Conservation (phyloP, 2,888 invertebrate genomes). For the Piscicola geometra region DNA sequence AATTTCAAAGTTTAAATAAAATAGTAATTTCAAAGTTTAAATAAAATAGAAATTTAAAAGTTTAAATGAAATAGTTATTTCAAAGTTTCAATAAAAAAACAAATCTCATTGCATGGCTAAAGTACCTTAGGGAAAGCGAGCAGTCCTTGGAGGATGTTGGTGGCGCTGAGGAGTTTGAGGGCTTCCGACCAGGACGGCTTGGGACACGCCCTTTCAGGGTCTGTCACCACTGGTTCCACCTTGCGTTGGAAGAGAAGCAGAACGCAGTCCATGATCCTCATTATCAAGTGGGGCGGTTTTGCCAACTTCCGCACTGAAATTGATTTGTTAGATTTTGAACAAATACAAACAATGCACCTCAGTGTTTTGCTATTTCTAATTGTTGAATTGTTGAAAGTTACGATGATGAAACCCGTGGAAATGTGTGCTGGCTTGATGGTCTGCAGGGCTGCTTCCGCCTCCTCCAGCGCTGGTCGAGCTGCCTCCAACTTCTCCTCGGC, state of each 20-base stretch:
- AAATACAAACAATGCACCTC: too few species aligned
- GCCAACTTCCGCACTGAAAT: conserved; percentile 52
- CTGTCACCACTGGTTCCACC: conserved; percentile 47
- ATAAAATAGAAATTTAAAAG: too few species aligned
- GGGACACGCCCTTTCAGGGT: conserved; percentile 50
- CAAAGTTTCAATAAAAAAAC: too few species aligned
- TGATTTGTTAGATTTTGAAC: too few species aligned
- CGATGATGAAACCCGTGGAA: conserved; percentile 49
- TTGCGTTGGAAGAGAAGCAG: conserved; percentile 53
- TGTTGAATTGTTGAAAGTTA: neutral
- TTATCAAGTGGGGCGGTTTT: conserved; percentile 56
- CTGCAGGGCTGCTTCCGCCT: conserved; percentile 59
- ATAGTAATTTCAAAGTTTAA: too few species aligned
- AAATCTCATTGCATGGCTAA: neutral
- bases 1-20: too few species aligned
- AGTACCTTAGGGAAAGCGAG: conserved; percentile 74
- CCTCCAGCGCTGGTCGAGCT: conserved; percentile 55
- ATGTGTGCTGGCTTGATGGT: conserved; percentile 57
- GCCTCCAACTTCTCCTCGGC: conserved; percentile 55
- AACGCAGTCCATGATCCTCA: conserved; percentile 57
- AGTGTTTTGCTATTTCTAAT: too few species aligned
- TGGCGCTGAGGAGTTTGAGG: conserved; percentile 54
- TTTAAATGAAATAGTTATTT: too few species aligned
- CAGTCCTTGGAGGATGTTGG: conserved; percentile 61
- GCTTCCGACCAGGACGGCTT: conserved; percentile 56